Evolutionary conservation across 2,113 vertebrate genomes (phyloP).

Genomic region (Chunga burmeisteri): DNA sequence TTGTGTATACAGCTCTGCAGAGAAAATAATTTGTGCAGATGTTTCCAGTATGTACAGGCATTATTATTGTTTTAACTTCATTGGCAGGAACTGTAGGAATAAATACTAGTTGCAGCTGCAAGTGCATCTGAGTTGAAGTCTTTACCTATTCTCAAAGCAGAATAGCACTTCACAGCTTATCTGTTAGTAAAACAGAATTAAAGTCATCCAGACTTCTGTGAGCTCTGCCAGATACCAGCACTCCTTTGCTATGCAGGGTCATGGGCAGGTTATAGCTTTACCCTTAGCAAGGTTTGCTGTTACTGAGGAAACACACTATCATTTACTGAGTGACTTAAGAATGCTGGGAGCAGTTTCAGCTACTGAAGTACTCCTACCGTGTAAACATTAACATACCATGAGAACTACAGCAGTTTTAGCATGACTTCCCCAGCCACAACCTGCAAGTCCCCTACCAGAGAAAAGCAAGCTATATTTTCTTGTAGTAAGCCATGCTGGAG

Average conservation of each 20-base stretch:
- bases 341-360: not conserved
- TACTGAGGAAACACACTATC: constrained; percentile 43
- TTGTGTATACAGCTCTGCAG: not conserved
- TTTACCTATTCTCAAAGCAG: not conserved
- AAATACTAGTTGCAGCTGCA: constrained; percentile 5
- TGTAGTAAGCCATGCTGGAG: not conserved
- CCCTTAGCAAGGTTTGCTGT: constrained; percentile 6
- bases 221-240: constrained; percentile 39
- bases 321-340: constrained; percentile 17
- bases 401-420: not conserved
- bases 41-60: not conserved
- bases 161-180: constrained; percentile 20
- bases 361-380: not conserved
- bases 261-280: constrained; percentile 43
- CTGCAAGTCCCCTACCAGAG: not conserved
- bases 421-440: not conserved
- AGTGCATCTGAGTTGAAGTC: not conserved
- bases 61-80: not conserved
- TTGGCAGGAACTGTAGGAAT: not conserved
- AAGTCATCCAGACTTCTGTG: not conserved
- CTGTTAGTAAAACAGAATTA: constrained; percentile 22
- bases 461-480: not conserved
- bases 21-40: constrained; percentile 9
- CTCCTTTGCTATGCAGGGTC: constrained; percentile 45
- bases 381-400: constrained; percentile 32